Percentiles rank a stretch among this genome's conserved stretches.
Evolutionary conservation across 2,888 invertebrate species (phyloP).

Genomic region (Lordiphosa fenestrarum): DNA sequence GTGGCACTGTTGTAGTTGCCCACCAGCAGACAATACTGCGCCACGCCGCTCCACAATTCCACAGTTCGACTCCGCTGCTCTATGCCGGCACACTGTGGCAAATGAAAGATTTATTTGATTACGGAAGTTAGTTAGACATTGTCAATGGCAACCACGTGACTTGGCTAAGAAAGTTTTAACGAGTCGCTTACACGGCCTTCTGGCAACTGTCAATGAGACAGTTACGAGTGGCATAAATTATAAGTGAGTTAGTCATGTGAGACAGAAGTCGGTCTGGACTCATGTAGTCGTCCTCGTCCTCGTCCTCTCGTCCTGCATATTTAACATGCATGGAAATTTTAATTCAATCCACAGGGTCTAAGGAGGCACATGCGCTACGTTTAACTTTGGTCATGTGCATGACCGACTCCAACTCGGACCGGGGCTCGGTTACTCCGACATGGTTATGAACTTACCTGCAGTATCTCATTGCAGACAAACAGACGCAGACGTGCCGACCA

Average conservation of each 20-base stretch:
- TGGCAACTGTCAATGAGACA: slow-evolving; percentile 58
- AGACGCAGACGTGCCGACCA: slow-evolving; percentile 80
- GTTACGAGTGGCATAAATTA: slow-evolving; percentile 62
- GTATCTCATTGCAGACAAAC: slow-evolving; percentile 80
- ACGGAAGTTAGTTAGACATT: slow-evolving; percentile 41
- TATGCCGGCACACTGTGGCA: slow-evolving; percentile 77
- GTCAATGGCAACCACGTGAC: slow-evolving; percentile 46
- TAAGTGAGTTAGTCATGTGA: slow-evolving; percentile 19
- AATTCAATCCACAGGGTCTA: slow-evolving; percentile 55
- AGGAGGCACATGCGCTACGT: slow-evolving; percentile 36
- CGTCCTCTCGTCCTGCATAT: slow-evolving; percentile 32
- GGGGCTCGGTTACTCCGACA: slow-evolving; percentile 17
- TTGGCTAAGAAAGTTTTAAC: slow-evolving; percentile 44
- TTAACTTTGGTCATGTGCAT: slow-evolving; percentile 27
- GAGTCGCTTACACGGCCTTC: slow-evolving; percentile 46
- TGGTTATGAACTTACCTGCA: slow-evolving; percentile 75
- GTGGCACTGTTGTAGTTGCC: slow-evolving; percentile 81
- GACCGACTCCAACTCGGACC: slow-evolving; percentile 13
- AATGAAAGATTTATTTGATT: slow-evolving; percentile 41
- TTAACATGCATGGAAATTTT: slow-evolving; percentile 49
- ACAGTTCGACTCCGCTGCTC: slow-evolving; percentile 79
- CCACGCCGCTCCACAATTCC: slow-evolving; percentile 80
- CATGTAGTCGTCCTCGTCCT: neutral
- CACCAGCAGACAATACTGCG: slow-evolving; percentile 80
- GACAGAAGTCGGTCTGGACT: neutral